Conservation (phyloP, 2,888 invertebrate species). For the Acanthosoma haemorrhoidale region DNA sequence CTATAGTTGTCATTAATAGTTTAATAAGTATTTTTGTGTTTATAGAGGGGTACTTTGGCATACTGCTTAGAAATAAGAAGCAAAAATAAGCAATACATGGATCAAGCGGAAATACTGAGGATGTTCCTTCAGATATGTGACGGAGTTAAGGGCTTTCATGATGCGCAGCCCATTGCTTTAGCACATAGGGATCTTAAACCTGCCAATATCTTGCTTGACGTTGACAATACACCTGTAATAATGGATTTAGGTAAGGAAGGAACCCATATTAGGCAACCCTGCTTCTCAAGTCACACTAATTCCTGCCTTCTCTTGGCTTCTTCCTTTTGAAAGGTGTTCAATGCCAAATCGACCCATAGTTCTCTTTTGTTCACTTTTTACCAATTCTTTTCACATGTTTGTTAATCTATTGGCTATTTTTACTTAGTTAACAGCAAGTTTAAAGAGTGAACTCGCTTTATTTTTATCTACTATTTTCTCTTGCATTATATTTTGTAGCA, state of each 20-base stretch:
- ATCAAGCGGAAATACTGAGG: constrained; percentile 59
- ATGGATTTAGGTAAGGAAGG: constrained; percentile 76
- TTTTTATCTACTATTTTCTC: too few species aligned
- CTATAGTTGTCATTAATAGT: too few species aligned
- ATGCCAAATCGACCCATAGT: constrained; percentile 87
- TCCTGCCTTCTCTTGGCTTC: too few species aligned
- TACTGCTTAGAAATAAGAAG: constrained; percentile 60
- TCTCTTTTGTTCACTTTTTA: too few species aligned
- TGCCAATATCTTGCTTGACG: constrained; percentile 71
- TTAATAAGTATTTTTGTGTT: constrained; percentile 33
- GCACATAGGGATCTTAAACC: constrained; percentile 84
- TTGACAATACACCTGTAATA: constrained; percentile 65
- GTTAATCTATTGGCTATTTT: too few species aligned
- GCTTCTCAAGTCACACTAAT: too few species aligned
- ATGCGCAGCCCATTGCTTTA: constrained; percentile 63
- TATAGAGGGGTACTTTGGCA: constrained; percentile 65
- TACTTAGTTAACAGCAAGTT: too few species aligned
- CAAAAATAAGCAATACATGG: constrained; percentile 56
- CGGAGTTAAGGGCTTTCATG: constrained; percentile 68
- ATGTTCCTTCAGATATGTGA: constrained; percentile 69
- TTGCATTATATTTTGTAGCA: too few species aligned
- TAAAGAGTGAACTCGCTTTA: too few species aligned
- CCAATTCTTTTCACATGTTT: too few species aligned
- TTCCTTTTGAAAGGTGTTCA: constrained; percentile 76
- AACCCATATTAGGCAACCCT: too few species aligned